Conservation (phyloP, 2,888 invertebrate genomes). For the Aspidapion aeneum region DNA sequence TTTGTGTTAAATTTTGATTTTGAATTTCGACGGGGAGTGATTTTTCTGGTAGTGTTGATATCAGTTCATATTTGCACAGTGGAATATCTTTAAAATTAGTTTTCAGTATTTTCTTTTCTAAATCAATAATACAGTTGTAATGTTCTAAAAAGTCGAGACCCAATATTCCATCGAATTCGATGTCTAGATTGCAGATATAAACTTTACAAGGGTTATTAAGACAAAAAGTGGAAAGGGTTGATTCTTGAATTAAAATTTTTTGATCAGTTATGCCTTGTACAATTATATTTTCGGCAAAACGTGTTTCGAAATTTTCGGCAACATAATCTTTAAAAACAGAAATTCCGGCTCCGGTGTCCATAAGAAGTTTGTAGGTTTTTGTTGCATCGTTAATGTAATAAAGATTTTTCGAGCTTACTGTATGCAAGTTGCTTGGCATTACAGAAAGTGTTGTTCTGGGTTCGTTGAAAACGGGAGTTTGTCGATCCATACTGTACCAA, state of each 20-base stretch:
- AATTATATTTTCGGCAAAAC: neutral
- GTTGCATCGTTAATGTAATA: neutral
- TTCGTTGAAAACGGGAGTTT: neutral
- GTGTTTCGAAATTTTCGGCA: neutral
- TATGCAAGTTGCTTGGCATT: neutral
- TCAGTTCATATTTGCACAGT: constrained; percentile 1
- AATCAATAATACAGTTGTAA: constrained; percentile 12
- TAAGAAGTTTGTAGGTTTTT: too few species aligned
- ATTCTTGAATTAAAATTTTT: neutral
- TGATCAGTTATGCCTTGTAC: neutral
- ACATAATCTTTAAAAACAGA: too few species aligned
- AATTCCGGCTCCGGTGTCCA: too few species aligned
- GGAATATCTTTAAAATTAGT: constrained; percentile 15
- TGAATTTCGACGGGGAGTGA: neutral
- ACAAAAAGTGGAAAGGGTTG: constrained; percentile 7
- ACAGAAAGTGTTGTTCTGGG: neutral
- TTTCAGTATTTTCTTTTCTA: constrained; percentile 9
- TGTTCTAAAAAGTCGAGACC: constrained; percentile 13
- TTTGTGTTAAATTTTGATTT: neutral
- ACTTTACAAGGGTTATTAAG: constrained; percentile 7
- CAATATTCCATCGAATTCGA: constrained; percentile 13
- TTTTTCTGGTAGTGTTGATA: too few species aligned
- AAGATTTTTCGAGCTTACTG: neutral
- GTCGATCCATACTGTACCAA: neutral
- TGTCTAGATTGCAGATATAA: constrained; percentile 12